phyloP scores from a whole-genome alignment of 2,888 invertebrate genomes.

The Aphidoletes aphidimyza region DNA sequence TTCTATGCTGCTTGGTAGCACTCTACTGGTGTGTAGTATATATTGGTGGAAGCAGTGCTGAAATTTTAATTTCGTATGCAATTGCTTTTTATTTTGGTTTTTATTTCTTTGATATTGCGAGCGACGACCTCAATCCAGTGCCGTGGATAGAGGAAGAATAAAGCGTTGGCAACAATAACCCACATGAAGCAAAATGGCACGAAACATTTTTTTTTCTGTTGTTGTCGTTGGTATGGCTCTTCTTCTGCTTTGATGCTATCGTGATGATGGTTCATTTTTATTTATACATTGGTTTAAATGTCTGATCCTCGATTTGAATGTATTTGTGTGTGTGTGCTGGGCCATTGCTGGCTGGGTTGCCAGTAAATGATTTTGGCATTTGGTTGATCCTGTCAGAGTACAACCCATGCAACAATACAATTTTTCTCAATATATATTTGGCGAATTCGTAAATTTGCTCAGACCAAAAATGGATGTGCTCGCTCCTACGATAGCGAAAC shows the following conservation, averaged over 20 bases:
- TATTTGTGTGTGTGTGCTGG: not conserved
- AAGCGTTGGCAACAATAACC: not conserved
- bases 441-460: constrained; percentile 35
- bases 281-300: not conserved
- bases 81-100: constrained; percentile 27
- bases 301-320: not conserved
- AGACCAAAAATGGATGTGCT: not conserved
- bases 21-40: too few species aligned
- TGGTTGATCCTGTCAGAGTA: constrained; percentile 20
- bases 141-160: not conserved
- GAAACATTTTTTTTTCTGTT: not conserved
- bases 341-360: not conserved
- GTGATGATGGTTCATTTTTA: constrained; percentile 13
- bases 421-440: constrained; percentile 25
- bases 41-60: too few species aligned
- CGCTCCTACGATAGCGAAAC: not conserved
- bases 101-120: not conserved
- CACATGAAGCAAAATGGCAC: constrained; percentile 13
- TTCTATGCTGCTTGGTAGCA: not conserved
- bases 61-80: constrained; percentile 46
- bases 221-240: too few species aligned
- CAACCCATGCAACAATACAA: not conserved
- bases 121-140: constrained; percentile 5
- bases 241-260: not conserved
- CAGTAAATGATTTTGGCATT: constrained; percentile 41